Evolutionary conservation across 2,888 invertebrate genomes (phyloP).

Genomic region (Xanthorhoe spadicearia): DNA sequence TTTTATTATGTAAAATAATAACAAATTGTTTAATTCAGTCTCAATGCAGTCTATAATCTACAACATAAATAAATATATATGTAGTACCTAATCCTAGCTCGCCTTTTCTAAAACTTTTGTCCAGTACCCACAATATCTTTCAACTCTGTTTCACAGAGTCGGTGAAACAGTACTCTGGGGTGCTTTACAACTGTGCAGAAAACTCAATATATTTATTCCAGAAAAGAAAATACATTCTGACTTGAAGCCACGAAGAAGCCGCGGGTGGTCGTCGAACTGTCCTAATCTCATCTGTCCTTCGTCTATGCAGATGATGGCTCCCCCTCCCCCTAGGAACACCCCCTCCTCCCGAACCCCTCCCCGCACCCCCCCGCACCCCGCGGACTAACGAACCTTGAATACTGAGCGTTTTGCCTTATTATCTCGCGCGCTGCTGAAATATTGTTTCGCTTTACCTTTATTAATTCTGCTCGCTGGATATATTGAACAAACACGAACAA

Average conservation of each 20-base stretch:
- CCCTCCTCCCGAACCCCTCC: conserved; percentile 8
- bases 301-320: conserved; percentile 58
- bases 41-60: too few species aligned
- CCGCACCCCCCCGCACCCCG: conserved; percentile 15
- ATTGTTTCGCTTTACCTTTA: conserved; percentile 29
- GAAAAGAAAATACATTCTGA: conserved; percentile 8
- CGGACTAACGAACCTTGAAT: conserved; percentile 49
- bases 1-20: too few species aligned
- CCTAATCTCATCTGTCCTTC: conserved; percentile 53
- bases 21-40: too few species aligned
- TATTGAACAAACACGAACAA: conserved; percentile 6
- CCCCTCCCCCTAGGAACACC: conserved; percentile 15
- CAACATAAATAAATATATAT: too few species aligned
- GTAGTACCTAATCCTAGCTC: background rate
- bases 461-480: conserved; percentile 7
- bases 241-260: conserved; percentile 4
- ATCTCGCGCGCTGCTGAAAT: conserved; percentile 24
- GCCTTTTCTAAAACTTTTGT: background rate
- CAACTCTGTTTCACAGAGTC: background rate
- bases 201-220: background rate
- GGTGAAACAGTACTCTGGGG: background rate
- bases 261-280: conserved; percentile 48
- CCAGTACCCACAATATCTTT: background rate
- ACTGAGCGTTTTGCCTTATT: conserved; percentile 35
- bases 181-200: background rate